Percentiles rank a stretch among this genome's conserved stretches.
Evolutionary conservation across 1,140 invertebrate genomes (phyloP).

Genomic region (Drosophila yakuba): DNA sequence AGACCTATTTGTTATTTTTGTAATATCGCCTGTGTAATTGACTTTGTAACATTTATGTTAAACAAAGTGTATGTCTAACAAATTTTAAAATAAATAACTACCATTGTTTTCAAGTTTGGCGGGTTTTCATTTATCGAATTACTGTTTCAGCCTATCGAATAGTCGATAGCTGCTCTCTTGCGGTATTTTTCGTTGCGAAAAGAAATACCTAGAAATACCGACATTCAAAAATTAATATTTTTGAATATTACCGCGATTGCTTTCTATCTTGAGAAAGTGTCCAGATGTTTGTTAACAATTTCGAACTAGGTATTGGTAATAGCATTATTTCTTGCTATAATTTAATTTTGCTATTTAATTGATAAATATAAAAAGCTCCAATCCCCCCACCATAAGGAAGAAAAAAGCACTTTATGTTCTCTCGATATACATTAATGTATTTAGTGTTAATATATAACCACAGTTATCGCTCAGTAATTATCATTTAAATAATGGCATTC

Average conservation of each 20-base stretch:
- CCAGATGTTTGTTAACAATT: no score
- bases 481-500: slow-evolving; percentile 82
- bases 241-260: no score
- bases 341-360: no score
- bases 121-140: neutral
- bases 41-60: slow-evolving; percentile 67
- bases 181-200: neutral
- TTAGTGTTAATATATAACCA: slow-evolving; percentile 71
- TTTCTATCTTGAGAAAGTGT: no score
- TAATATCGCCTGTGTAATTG: slow-evolving; percentile 71
- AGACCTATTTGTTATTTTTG: slow-evolving; percentile 68
- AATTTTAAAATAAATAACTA: slow-evolving; percentile 35
- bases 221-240: no score
- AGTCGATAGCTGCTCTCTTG: no score
- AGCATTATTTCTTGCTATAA: no score
- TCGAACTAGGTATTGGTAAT: no score
- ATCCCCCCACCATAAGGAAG: no score
- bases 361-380: no score
- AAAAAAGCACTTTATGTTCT: neutral
- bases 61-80: slow-evolving; percentile 57
- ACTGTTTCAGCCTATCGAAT: neutral
- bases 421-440: slow-evolving; percentile 52
- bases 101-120: neutral
- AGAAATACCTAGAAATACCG: no score
- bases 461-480: slow-evolving; percentile 75